Conservation (phyloP, 2,888 invertebrate genomes). For the Drosophila falleni region DNA sequence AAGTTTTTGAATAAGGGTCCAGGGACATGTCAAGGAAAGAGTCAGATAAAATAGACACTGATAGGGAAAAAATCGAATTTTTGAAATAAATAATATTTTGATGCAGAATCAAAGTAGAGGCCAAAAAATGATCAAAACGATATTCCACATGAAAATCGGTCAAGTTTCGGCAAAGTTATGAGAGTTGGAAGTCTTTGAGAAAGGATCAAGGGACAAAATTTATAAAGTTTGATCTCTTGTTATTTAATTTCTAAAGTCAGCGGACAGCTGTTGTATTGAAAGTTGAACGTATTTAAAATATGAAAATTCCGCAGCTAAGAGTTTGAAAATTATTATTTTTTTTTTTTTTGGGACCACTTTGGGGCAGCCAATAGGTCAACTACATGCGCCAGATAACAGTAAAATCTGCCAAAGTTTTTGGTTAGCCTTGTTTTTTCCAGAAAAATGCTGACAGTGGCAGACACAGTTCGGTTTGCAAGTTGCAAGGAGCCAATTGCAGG, state of each 20-base stretch:
- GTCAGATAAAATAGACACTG: too few species aligned
- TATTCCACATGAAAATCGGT: too few species aligned
- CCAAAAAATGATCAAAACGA: too few species aligned
- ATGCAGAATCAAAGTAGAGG: too few species aligned
- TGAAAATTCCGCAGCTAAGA: constrained; percentile 63
- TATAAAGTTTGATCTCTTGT: not conserved
- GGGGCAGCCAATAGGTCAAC: constrained; percentile 65
- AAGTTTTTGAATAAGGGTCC: too few species aligned
- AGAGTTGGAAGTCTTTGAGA: too few species aligned
- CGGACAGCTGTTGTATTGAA: not conserved
- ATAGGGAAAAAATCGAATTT: too few species aligned
- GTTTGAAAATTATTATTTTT: constrained; percentile 67
- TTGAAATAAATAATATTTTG: too few species aligned
- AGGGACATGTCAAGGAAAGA: too few species aligned
- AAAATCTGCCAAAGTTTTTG: constrained; percentile 63
- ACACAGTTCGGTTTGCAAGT: not conserved
- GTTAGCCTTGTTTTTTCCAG: constrained; percentile 15
- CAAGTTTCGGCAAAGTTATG: too few species aligned
- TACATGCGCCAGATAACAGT: constrained; percentile 73
- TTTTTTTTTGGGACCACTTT: constrained; percentile 42
- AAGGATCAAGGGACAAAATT: too few species aligned
- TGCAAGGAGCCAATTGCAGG: constrained; percentile 53
- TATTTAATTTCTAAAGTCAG: too few species aligned
- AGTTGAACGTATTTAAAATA: constrained; percentile 32
- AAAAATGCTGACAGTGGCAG: constrained; percentile 69